These are phyloP conservation scores for Poecilia velifera DNA, from an alignment of 2,797 vertebrate species.

Conservation along the genomic window DNA sequence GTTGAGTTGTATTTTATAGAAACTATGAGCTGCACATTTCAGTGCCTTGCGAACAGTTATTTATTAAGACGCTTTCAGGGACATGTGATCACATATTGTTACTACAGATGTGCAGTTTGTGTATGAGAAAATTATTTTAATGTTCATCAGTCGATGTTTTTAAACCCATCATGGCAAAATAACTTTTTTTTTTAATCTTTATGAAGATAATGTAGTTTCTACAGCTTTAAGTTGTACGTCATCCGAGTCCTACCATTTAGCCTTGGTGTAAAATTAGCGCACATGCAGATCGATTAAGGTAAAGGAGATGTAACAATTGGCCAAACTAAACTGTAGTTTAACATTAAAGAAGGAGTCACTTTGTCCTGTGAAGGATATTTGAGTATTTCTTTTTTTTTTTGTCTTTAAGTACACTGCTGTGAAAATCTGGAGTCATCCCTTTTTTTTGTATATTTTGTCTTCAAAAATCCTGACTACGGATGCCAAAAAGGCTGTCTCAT, in stretches of 20 bases:
- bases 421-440: constrained; percentile 23
- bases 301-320: constrained; percentile 25
- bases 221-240: constrained; percentile 51
- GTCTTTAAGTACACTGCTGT: constrained; percentile 23
- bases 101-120: constrained; percentile 53
- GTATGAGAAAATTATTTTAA: constrained; percentile 37
- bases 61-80: constrained; percentile 81
- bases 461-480: neutral
- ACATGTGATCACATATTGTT: constrained; percentile 70
- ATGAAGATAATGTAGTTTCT: constrained; percentile 33
- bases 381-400: constrained; percentile 27
- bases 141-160: constrained; percentile 36
- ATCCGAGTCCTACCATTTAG: constrained; percentile 58
- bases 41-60: constrained; percentile 80
- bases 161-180: constrained; percentile 28
- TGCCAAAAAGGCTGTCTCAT: neutral
- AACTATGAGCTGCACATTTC: constrained; percentile 72
- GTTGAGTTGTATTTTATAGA: constrained; percentile 55
- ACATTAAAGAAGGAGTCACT: constrained; percentile 43
- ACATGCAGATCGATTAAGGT: constrained; percentile 16
- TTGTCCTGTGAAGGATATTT: constrained; percentile 23
- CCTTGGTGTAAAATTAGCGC: constrained; percentile 60
- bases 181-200: constrained; percentile 17
- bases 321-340: constrained; percentile 34
- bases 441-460: constrained; percentile 5